Evolutionary conservation across 2,797 vertebrate genomes (phyloP), one percentile per base, ranked within the genome.

Genomic region (Fringilla coelebs): DNA sequence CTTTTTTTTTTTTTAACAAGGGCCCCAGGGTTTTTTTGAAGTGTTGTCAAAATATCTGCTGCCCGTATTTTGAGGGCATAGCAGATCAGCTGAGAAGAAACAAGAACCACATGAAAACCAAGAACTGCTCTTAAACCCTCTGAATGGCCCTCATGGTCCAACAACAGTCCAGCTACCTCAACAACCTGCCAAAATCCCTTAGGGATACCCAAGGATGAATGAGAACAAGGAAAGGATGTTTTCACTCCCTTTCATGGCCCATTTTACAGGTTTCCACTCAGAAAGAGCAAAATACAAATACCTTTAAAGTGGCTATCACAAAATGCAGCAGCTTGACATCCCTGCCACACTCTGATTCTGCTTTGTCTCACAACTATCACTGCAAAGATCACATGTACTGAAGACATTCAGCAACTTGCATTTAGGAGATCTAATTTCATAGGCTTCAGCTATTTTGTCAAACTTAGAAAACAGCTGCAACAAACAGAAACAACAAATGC

Each of bases 91-190:
- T 18, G 7, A 22, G n/a, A 67, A 78, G n/a, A 54, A 45, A n/a
- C 51, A 87, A 5, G 31, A 72, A 83, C 3, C 7, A 61, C 32
- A 54, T 2, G 5, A 88, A 86, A 85, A 68, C 16, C 12, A 89
- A 63, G n/a, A 93, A 43, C 28, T 38, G 8, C 28, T 34, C 52
- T 74, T 61, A 70, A 70, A 70, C 26, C 3, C 40, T 66, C 15
- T 0, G 0, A 77, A 71, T 34, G 49, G 31, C 25, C 29, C 15
- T 38, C 21, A 32, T 1, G 17, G 43, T 38, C 61, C 62, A 81
- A 34, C 12, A 87, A 48, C 3, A 70, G 6, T 22, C 32, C 34
- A 77, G 60, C 7, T 29, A 45, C 22, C 13, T 62, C 34, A 81
- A 32, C 21, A 45, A n/a, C 18, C 10, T 60, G n/a, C 36, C 9